A percentile compares a stretch with the other conserved stretches of the same genome.
phyloP scores from a whole-genome alignment of 1,140 invertebrate species.

The Drosophila kanapiae region DNA sequence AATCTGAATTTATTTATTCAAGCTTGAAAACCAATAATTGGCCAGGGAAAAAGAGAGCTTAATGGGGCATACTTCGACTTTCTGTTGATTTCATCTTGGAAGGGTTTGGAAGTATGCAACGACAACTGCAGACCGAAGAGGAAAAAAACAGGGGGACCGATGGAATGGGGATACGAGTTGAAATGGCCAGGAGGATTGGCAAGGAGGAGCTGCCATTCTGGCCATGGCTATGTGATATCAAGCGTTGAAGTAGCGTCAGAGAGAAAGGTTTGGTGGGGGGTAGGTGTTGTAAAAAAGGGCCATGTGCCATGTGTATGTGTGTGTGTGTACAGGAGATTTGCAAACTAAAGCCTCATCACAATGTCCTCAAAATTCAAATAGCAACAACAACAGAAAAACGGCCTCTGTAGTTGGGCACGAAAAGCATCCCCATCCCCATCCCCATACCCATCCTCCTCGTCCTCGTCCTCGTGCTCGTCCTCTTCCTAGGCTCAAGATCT shows the following conservation, averaged over 20 bases:
- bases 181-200: slow-evolving; percentile 5
- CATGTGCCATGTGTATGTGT: slow-evolving; percentile 25
- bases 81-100: slow-evolving; percentile 15
- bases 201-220: slow-evolving; percentile 26
- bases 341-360: slow-evolving; percentile 84
- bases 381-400: slow-evolving; percentile 52
- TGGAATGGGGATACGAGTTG: slow-evolving; percentile 4
- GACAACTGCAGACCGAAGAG: slow-evolving; percentile 34
- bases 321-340: slow-evolving; percentile 77
- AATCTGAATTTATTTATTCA: not conserved
- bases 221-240: slow-evolving; percentile 53
- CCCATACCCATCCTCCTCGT: no score
- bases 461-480: no score
- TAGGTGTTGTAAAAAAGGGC: slow-evolving; percentile 14
- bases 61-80: not conserved
- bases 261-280: slow-evolving; percentile 20
- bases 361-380: slow-evolving; percentile 84
- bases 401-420: slow-evolving; percentile 67
- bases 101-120: slow-evolving; percentile 45
- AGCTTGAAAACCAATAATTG: not conserved
- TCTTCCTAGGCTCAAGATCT: slow-evolving; percentile 48
- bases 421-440: slow-evolving; percentile 28
- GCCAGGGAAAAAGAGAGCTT: no score
- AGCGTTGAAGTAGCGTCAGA: slow-evolving; percentile 41
- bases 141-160: not conserved